These are phyloP conservation scores for Penelope pileata DNA, from an alignment of 2,113 vertebrate genomes.

Conservation along the genomic window DNA sequence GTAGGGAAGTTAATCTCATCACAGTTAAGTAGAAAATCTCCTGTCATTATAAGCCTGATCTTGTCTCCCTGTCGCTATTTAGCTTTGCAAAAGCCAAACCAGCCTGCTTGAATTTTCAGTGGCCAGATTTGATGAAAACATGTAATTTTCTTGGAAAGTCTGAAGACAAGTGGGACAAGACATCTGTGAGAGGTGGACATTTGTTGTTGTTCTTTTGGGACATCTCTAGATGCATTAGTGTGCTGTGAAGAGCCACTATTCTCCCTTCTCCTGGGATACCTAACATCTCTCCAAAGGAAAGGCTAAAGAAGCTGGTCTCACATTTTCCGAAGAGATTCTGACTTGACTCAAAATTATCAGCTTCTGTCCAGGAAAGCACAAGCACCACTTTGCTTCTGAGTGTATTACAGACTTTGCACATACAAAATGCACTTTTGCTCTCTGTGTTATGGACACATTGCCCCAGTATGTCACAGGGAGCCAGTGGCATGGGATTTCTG, in stretches of 20 bases:
- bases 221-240: neutral
- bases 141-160: neutral
- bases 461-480: accelerated
- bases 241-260: neutral
- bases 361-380: neutral
- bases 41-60: neutral
- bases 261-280: neutral
- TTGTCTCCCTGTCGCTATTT: neutral
- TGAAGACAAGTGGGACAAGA: neutral
- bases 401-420: accelerated
- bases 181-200: neutral
- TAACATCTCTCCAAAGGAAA: neutral
- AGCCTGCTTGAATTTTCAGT: neutral
- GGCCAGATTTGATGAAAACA: neutral
- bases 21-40: neutral
- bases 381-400: neutral
- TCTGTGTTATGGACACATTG: neutral
- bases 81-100: neutral
- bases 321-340: neutral
- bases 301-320: neutral
- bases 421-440: neutral
- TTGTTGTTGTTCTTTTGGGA: neutral
- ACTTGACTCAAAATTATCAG: neutral
- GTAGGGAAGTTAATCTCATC: neutral
- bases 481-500: neutral